A percentile compares a stretch with the other conserved stretches of the same genome.
Evolutionary conservation across 2,113 vertebrate genomes (phyloP).

Genomic region (Polyodon spathula): DNA sequence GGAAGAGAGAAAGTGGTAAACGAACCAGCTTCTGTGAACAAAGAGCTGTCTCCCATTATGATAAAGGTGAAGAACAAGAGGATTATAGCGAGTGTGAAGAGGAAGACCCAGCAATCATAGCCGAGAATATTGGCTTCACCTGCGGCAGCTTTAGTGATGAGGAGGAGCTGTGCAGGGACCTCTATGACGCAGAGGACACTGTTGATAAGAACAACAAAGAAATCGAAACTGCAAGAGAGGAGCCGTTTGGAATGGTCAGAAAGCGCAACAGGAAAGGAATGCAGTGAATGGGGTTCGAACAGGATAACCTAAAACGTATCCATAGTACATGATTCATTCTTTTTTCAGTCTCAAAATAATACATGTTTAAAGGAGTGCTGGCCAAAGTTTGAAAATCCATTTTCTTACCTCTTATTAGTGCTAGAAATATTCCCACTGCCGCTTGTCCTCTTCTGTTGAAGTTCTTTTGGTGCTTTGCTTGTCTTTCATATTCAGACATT

Average conservation of each 20-base stretch:
- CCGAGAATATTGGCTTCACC: slow-evolving; percentile 51
- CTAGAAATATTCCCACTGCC: too few species aligned
- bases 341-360: too few species aligned
- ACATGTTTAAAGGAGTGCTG: too few species aligned
- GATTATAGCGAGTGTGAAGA: slow-evolving; percentile 39
- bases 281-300: slow-evolving; percentile 24
- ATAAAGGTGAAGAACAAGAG: slow-evolving; percentile 22
- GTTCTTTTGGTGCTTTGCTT: too few species aligned
- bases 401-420: too few species aligned
- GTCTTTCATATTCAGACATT: too few species aligned
- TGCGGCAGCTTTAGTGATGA: slow-evolving; percentile 38
- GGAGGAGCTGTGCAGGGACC: slow-evolving; percentile 34
- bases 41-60: slow-evolving; percentile 11
- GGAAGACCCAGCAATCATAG: slow-evolving; percentile 57
- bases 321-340: too few species aligned
- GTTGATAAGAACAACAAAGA: slow-evolving; percentile 13
- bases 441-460: too few species aligned
- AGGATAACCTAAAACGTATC: not conserved
- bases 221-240: not conserved
- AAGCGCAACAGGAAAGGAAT: slow-evolving; percentile 53
- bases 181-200: slow-evolving; percentile 22
- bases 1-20: not conserved
- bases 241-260: slow-evolving; percentile 39
- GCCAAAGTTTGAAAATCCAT: too few species aligned
- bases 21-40: slow-evolving; percentile 12